These are phyloP conservation scores for Pipistrellus kuhlii DNA, from an alignment of 2,797 vertebrate genomes.

Conservation along the genomic window DNA sequence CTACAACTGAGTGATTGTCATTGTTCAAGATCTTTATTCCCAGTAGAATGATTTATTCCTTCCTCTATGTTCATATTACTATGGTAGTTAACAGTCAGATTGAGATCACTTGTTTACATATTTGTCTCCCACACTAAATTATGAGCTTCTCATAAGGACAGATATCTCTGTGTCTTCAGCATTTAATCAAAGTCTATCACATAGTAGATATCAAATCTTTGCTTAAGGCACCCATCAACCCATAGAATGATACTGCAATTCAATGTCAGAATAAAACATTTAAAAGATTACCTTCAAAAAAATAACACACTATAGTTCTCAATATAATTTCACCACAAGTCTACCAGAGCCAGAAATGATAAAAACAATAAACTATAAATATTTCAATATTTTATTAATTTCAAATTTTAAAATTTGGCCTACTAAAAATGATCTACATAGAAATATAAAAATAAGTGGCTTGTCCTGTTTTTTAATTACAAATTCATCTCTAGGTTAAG, in stretches of 20 bases:
- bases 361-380: conserved; percentile 23
- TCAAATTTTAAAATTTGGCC: conserved; percentile 22
- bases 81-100: neutral
- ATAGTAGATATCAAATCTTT: neutral
- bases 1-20: neutral
- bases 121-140: neutral
- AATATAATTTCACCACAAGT: neutral
- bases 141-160: neutral
- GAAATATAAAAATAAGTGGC: conserved; percentile 10
- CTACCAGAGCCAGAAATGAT: neutral
- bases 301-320: neutral
- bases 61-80: neutral
- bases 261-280: neutral
- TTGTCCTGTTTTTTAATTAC: conserved; percentile 39
- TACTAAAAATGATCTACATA: conserved; percentile 33
- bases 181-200: neutral
- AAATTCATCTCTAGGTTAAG: conserved; percentile 30
- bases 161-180: neutral
- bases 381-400: conserved; percentile 48
- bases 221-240: neutral
- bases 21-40: neutral
- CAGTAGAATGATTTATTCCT: neutral
- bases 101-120: neutral
- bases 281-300: neutral
- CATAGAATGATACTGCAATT: neutral